Base-by-base conservation (phyloP, 2,113 vertebrate genomes). In the Callospermophilus lateralis region DNA sequence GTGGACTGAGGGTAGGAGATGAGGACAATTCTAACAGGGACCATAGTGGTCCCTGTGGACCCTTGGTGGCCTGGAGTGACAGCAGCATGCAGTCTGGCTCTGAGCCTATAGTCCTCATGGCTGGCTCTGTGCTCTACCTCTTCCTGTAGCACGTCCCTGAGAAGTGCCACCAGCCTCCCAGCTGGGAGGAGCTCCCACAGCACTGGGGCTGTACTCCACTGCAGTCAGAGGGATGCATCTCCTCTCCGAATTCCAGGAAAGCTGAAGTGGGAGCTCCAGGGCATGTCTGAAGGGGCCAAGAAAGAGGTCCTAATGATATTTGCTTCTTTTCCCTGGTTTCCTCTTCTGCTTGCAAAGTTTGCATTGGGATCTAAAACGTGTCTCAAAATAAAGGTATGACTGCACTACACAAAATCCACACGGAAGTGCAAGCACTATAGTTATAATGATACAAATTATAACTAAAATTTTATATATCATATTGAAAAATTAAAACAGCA, bases 31-130 rank as follows among this genome's bases (percentile, higher is more conserved):
- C 16, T 65, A 28, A 20, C 19, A 16, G 39, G 37, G 39, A 84
- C 26, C 26, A 12, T 32, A 61, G 10, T 79, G 48, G 9, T 58
- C 55, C 55, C 22, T 22, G 20, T 58, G 55, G 20, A 11, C 34
- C 5, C 32, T 53, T 55, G 6, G n/a, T 80, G n/a, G 53, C 51
- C 34, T 6, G 34, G 19, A 58, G 24, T 37, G n/a, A 55, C 3
- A 58, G 32, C 34, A n/a, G 19, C 0, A 1, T 37, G 51, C 22
- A 55, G 32, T 34, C 4, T 6, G 51, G 53, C 34, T 13, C 77
- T 68, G 67, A 34, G 67, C 30, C 13, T 15, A 13, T 0, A 3
- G 32, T 13, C 67, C 67, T 34, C 1, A 32, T 0, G 2, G 32
- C 67, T 68, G 1, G 67, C 30, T 16, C 61, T 68, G 32, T 68